A percentile compares a stretch with the other conserved stretches of the same genome.
Conservation (phyloP, 2,113 vertebrate genomes). For the Pelusios castaneus region DNA sequence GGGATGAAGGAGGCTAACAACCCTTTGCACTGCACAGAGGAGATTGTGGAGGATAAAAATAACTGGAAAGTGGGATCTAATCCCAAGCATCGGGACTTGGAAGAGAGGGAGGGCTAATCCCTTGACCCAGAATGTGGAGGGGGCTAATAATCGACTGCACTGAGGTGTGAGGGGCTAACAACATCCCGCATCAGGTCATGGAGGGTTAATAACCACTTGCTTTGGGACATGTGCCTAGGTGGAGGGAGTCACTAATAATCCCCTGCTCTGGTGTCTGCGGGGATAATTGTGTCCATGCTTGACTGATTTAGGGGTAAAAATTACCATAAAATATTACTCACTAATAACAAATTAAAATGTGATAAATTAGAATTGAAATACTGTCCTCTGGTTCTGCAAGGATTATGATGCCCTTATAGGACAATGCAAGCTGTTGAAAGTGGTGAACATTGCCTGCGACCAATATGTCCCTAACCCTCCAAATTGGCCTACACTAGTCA, state of each 20-base stretch:
- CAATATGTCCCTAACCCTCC: constrained; percentile 17
- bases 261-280: neutral
- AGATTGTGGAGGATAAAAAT: neutral
- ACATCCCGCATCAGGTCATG: neutral
- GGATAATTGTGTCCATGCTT: constrained; percentile 16
- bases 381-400: neutral
- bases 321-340: constrained; percentile 24
- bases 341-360: neutral
- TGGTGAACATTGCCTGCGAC: neutral
- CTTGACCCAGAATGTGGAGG: neutral
- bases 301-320: neutral
- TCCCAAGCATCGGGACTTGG: neutral
- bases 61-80: neutral
- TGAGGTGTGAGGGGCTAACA: neutral
- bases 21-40: neutral
- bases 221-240: neutral
- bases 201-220: neutral
- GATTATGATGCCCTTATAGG: constrained; percentile 7
- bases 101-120: neutral
- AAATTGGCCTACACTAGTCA: neutral
- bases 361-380: neutral
- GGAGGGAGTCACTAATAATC: neutral
- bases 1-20: neutral
- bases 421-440: neutral
- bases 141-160: neutral